Evolutionary conservation across 1,140 invertebrate species (phyloP).

Genomic region (Monomorium pharaonis): DNA sequence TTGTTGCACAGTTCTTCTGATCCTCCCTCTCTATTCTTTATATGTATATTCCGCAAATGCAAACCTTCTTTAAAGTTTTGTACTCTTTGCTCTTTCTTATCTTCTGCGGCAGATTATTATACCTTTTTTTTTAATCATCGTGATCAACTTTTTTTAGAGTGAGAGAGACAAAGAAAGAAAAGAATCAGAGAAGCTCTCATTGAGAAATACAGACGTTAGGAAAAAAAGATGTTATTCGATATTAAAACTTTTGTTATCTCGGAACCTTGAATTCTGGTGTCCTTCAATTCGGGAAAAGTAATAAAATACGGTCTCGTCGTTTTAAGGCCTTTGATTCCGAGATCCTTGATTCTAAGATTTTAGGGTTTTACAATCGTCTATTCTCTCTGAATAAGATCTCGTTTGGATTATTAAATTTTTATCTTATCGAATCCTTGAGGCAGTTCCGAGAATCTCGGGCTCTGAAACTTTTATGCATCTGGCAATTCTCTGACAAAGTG

Average conservation of each 20-base stretch:
- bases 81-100: too few relatives aligned
- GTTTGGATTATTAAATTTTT: slow-evolving; percentile 3
- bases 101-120: too few relatives aligned
- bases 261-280: not conserved
- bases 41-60: too few relatives aligned
- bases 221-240: not conserved
- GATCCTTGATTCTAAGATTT: slow-evolving; percentile 10
- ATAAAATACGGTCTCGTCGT: not conserved
- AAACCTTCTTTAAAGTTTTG: too few relatives aligned
- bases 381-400: not conserved
- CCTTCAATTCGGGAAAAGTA: not conserved
- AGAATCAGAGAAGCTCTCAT: not conserved
- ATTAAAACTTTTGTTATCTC: slow-evolving; percentile 6
- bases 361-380: not conserved
- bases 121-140: too few relatives aligned
- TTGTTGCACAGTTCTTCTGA: too few relatives aligned
- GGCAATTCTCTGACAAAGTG: not conserved
- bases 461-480: slow-evolving; percentile 2
- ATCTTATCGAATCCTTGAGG: slow-evolving; percentile 14
- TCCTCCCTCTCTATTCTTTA: too few relatives aligned
- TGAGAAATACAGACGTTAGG: not conserved
- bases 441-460: not conserved
- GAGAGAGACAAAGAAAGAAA: too few relatives aligned
- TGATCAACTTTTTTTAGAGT: too few relatives aligned
- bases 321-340: slow-evolving; percentile 9